phyloP scores from a whole-genome alignment of 2,113 vertebrate species.

The Cyanocitta stelleri region DNA sequence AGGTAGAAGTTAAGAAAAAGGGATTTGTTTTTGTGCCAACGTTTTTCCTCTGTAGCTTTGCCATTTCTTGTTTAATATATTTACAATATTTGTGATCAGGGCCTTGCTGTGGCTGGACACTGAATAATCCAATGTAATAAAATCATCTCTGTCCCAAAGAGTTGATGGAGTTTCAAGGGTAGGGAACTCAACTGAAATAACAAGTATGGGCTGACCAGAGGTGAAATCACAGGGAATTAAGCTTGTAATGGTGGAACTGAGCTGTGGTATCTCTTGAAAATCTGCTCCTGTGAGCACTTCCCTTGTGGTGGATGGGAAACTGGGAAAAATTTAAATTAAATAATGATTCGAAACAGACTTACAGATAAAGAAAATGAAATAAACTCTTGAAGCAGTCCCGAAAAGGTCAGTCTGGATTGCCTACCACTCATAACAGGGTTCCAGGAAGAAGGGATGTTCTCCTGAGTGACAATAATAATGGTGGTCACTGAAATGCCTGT shows the following conservation, averaged over 20 bases:
- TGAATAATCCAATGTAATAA: not conserved
- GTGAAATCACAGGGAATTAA: not conserved
- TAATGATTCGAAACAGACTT: not conserved
- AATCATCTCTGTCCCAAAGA: not conserved
- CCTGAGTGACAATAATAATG: not conserved
- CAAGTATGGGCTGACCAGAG: not conserved
- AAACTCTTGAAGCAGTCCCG: not conserved
- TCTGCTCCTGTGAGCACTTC: not conserved
- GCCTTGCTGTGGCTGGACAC: not conserved
- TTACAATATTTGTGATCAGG: not conserved
- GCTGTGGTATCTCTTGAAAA: not conserved
- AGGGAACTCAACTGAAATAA: not conserved
- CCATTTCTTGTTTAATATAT: not conserved
- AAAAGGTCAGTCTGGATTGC: not conserved
- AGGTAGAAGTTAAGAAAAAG: slow-evolving; percentile 7
- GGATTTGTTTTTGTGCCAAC: not conserved
- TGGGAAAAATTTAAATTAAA: not conserved
- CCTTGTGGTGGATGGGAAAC: not conserved
- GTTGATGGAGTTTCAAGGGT: not conserved
- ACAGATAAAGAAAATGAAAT: not conserved
- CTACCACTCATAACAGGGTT: not conserved
- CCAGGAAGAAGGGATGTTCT: not conserved
- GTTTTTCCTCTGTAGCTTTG: not conserved
- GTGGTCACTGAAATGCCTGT: not conserved
- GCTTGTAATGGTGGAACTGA: not conserved